Evolutionary conservation across 2,113 vertebrate genomes (phyloP).

Genomic region (Pseudois nayaur): DNA sequence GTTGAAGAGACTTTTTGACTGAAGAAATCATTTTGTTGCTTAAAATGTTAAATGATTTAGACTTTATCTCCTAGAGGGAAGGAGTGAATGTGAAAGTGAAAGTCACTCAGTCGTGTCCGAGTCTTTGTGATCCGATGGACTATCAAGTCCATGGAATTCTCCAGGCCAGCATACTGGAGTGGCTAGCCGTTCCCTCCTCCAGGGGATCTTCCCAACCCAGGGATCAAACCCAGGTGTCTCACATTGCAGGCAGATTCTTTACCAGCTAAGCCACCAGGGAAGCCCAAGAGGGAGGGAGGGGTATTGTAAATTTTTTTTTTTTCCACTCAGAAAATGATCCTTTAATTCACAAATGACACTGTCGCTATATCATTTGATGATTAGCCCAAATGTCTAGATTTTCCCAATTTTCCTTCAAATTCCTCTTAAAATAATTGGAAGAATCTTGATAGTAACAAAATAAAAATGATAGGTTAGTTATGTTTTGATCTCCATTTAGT

Average conservation of each 20-base stretch:
- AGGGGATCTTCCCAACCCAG: not conserved
- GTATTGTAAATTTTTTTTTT: not conserved
- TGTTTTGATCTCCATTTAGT: not conserved
- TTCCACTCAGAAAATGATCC: not conserved
- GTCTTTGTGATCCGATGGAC: not conserved
- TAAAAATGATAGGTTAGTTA: not conserved
- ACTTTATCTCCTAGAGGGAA: not conserved
- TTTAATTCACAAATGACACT: not conserved
- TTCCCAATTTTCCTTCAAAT: not conserved
- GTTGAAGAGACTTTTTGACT: not conserved
- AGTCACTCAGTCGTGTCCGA: accelerated
- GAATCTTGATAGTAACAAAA: not conserved
- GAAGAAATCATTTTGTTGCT: not conserved
- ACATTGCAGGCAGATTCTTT: not conserved
- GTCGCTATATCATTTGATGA: not conserved
- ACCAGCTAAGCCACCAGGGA: not conserved
- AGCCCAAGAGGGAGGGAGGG: not conserved
- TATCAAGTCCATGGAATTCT: not conserved
- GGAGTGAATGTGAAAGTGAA: not conserved
- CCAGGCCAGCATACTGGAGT: not conserved
- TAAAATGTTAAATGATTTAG: not conserved
- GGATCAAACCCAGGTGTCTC: not conserved
- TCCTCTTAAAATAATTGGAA: not conserved
- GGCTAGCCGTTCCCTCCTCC: not conserved
- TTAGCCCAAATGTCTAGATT: not conserved